Evolutionary conservation across 2,888 invertebrate species (phyloP), one percentile per base, ranked within the genome.

Genomic region (Pollenia amentaria): DNA sequence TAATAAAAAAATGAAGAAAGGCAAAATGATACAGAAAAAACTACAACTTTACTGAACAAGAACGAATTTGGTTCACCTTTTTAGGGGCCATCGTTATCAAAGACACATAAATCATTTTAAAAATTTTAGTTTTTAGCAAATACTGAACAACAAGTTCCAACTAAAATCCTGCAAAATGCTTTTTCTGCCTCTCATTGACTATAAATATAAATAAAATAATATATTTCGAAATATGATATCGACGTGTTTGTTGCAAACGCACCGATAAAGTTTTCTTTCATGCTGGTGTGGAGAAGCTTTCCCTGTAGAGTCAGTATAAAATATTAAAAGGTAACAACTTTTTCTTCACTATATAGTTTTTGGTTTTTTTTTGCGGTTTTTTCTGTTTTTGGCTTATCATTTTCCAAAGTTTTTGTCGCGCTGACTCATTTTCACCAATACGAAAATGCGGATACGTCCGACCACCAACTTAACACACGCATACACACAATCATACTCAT

Each of bases 381-480:
- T 65, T 78, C 51, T 69, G 60, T 70, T 84, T 80, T 64, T 85
- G 85, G 78, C 73, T 85, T 85, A 85, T 82, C 78, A 82, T 78
- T 78, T 85, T 69, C 69, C 16, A 85, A 85, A 85, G 78, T 82
- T 85, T 72, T 81, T 69, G 85, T 75, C 69, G 73, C 78, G 78
- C 78, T 85, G 82, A 82, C 73, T 85, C 75, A 85, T 82, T 75
- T 82, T 64, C 55, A 51, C 67, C 46, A 78, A 67, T 73, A 51
- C 16, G 14, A 60, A 80, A 80, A 42, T 60, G 42, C 40, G 67
- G 48, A 57, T 75, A 67, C 70, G 46, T 55, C 46, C 38, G 12
- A 67, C 57, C 48, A 81, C 60, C 16, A 53, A 60, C 67, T 48
- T 7, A 55, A 18, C 53, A 48, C 51, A 62, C 69, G 55, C 38